Evolutionary conservation across 2,888 invertebrate genomes (phyloP).

Genomic region (Mantis religiosa): DNA sequence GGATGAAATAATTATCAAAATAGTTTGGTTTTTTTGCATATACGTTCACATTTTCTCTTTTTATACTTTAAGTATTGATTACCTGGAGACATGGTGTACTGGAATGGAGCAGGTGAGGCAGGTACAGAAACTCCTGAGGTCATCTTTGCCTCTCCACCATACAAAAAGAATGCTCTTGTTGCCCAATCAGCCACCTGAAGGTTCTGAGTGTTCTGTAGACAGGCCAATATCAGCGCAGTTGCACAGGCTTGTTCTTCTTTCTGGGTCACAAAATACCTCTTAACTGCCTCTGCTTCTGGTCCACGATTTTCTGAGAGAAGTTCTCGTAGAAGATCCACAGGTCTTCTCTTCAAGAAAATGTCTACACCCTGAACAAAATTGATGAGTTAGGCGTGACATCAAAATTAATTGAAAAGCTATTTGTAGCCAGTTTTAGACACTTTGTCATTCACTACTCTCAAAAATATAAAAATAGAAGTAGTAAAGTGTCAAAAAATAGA

Average conservation of each 20-base stretch:
- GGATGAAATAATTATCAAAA: no score
- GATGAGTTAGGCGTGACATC: no score
- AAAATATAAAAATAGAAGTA: no score
- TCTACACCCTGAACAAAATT: slow-evolving; percentile 63
- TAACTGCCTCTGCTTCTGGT: slow-evolving; percentile 79
- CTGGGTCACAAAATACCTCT: slow-evolving; percentile 80
- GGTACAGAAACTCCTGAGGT: neutral
- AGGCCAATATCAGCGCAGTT: slow-evolving; percentile 80
- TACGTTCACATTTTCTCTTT: no score
- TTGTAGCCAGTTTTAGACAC: no score
- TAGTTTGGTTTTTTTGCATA: no score
- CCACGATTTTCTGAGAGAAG: slow-evolving; percentile 78
- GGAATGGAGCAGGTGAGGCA: neutral
- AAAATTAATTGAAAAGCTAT: no score
- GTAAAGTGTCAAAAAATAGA: no score
- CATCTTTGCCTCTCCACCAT: slow-evolving; percentile 73
- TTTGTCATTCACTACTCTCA: no score
- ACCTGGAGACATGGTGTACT: slow-evolving; percentile 11
- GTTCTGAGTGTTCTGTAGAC: slow-evolving; percentile 60
- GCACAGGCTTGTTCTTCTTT: slow-evolving; percentile 85
- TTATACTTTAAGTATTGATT: no score
- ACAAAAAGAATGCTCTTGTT: slow-evolving; percentile 85
- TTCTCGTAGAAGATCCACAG: slow-evolving; percentile 81
- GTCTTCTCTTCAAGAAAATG: slow-evolving; percentile 75
- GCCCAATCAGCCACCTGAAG: slow-evolving; percentile 79